Conservation (phyloP, 1,140 invertebrate species). For the Agrilus planipennis region DNA sequence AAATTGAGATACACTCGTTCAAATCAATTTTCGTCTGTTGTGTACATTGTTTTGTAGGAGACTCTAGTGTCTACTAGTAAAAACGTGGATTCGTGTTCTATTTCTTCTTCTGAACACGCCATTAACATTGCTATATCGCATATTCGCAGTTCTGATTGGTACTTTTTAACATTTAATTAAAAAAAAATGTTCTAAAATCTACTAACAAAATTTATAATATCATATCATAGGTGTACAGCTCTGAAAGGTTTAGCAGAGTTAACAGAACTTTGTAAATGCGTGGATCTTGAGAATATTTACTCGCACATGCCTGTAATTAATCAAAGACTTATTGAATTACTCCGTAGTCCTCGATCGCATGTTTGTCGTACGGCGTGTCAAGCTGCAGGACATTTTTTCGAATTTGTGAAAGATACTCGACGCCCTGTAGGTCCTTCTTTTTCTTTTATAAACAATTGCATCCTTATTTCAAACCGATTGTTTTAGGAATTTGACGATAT, state of each 20-base stretch:
- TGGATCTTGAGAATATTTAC: constrained; percentile 15
- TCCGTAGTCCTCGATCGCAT: constrained; percentile 28
- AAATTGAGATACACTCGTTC: too few relatives aligned
- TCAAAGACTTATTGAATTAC: constrained; percentile 27
- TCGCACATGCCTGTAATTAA: constrained; percentile 31
- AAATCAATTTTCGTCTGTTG: too few relatives aligned
- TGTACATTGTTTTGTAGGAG: too few relatives aligned
- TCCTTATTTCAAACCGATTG: not conserved
- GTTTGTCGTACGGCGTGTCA: constrained; percentile 32
- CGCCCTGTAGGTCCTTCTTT: constrained; percentile 25
- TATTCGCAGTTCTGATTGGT: constrained; percentile 23
- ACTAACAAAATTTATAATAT: not conserved
- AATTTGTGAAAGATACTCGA: constrained; percentile 30
- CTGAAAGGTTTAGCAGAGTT: constrained; percentile 26
- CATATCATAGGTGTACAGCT: constrained; percentile 17
- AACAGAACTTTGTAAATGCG: constrained; percentile 22
- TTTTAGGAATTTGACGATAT: constrained; percentile 50
- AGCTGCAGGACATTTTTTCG: constrained; percentile 31
- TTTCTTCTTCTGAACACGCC: constrained; percentile 11
- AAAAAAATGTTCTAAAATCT: constrained; percentile 1
- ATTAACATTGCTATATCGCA: constrained; percentile 12
- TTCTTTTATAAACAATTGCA: not conserved
- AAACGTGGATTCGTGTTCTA: constrained; percentile 6
- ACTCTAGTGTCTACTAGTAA: not conserved
- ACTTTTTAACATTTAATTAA: too few relatives aligned